Percentiles rank a stretch among this genome's conserved stretches.
These are phyloP conservation scores for Linnaemya tessellans DNA, from an alignment of 2,888 invertebrate genomes.

Conservation along the genomic window DNA sequence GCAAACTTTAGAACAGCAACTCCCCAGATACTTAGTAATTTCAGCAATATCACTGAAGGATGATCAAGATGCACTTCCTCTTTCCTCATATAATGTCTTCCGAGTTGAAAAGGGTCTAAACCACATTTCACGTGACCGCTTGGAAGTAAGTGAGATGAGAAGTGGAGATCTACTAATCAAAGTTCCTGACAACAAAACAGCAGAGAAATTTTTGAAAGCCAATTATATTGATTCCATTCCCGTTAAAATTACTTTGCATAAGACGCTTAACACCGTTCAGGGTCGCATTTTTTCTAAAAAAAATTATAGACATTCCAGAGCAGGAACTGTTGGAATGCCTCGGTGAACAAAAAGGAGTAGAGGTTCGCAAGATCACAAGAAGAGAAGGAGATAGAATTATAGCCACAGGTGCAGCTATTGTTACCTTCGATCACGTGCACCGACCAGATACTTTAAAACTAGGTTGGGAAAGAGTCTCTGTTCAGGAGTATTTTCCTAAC, in stretches of 20 bases:
- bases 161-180: no score
- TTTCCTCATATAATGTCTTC: background rate
- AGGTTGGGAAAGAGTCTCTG: constrained; percentile 2
- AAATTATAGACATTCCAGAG: background rate
- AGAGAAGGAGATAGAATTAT: background rate
- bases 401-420: constrained; percentile 9
- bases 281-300: background rate
- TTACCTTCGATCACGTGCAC: constrained; percentile 14
- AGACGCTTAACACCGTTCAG: constrained; percentile 18
- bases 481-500: constrained; percentile 3
- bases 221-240: no score
- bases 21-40: background rate
- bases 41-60: background rate
- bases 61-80: background rate
- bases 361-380: constrained; percentile 14
- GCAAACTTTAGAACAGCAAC: background rate
- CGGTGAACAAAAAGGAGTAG: background rate
- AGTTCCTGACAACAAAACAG: no score
- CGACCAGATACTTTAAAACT: background rate
- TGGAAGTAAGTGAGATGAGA: no score
- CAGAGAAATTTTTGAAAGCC: no score
- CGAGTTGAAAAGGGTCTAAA: background rate
- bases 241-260: no score
- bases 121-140: no score
- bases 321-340: constrained; percentile 13